Base-by-base conservation (phyloP, 2,113 vertebrate species). In the Paedocypris sp. region DNA sequence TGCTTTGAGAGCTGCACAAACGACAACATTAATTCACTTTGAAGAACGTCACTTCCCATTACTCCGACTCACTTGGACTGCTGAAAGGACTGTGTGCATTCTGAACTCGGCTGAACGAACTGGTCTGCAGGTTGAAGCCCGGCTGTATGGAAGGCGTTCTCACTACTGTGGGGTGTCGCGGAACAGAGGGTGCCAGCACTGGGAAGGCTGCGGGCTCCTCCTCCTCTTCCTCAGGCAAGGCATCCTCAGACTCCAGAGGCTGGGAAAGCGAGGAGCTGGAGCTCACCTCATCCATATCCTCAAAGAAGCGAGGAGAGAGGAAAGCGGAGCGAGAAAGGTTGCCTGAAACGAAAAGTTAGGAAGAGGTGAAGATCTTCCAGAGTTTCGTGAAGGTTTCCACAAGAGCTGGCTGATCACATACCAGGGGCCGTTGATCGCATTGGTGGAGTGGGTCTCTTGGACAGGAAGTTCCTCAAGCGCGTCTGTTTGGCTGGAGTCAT, bases 361-460 rank as follows among this genome's bases (percentile, higher is more conserved):
- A 20, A 8, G 5, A 61, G 6, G 3, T 15, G 9, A 12, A n/a
- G n/a, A n/a, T n/a, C 6, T 6, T 31, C n/a, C 6, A 32, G 2
- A 13, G 6, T 12, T 26, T 2, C 39, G 3, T 52, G 3, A 20
- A 29, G n/a, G n/a, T n/a, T n/a, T n/a, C n/a, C 38, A 43, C 16
- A 11, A 43, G 10, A 8, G 35, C 42, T 31, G 1, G 3, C 2
- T 2, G 23, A 5, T 28, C 3, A 9, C 4, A 62, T 90, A 99
- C 95, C 94, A 91, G 95, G 95, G 68, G 94, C 95, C 9, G 90
- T 97, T 7, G 92, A 95, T 32, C 90, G 86, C 33, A 99, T 70
- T 1, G 91, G 92, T 2, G 92, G 93, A 53, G 89, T 92, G 73
- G 94, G 92, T 22, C 93, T 87, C 79, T 97, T 97, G 15, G 91